These are phyloP conservation scores for Oryzias melastigma DNA, from an alignment of 2,113 vertebrate genomes.

Conservation along the genomic window DNA sequence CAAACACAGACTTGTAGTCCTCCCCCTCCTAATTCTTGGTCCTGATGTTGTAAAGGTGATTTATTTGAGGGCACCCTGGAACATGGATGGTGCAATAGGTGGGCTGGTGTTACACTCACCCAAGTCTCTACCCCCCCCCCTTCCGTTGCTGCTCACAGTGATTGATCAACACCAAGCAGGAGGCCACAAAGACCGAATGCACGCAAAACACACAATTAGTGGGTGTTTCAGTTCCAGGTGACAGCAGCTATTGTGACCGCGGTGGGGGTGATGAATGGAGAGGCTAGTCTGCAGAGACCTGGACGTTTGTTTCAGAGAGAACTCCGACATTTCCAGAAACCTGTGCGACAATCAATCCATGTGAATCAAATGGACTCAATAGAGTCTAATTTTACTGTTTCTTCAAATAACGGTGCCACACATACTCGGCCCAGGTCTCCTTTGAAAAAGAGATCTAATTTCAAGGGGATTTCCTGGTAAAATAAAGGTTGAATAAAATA, in stretches of 20 bases:
- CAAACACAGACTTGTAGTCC: background rate
- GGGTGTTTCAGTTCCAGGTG: slow-evolving; percentile 15
- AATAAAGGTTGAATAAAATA: too few relatives aligned
- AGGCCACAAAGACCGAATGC: slow-evolving; percentile 14
- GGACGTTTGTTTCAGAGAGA: slow-evolving; percentile 18
- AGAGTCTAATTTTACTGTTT: background rate
- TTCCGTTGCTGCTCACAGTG: slow-evolving; percentile 29
- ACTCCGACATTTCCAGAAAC: background rate
- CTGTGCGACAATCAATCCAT: slow-evolving; percentile 1
- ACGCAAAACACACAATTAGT: slow-evolving; percentile 37
- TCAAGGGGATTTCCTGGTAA: too few relatives aligned
- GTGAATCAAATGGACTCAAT: background rate
- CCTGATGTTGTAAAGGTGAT: slow-evolving; percentile 53
- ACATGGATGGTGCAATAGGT: slow-evolving; percentile 59
- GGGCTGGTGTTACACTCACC: slow-evolving; percentile 37
- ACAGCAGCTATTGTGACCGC: slow-evolving; percentile 21
- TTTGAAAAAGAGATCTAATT: too few relatives aligned
- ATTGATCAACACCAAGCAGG: slow-evolving; percentile 51
- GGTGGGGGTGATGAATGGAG: slow-evolving; percentile 26
- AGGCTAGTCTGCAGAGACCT: slow-evolving; percentile 10
- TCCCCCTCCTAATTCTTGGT: background rate
- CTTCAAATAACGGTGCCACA: background rate
- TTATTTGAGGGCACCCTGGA: slow-evolving; percentile 45
- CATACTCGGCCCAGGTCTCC: too few relatives aligned
- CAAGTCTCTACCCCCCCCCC: background rate